Percentiles rank a stretch among this genome's conserved stretches.
These are phyloP conservation scores for Rutilus rutilus DNA, from an alignment of 2,113 vertebrate species.

Conservation along the genomic window DNA sequence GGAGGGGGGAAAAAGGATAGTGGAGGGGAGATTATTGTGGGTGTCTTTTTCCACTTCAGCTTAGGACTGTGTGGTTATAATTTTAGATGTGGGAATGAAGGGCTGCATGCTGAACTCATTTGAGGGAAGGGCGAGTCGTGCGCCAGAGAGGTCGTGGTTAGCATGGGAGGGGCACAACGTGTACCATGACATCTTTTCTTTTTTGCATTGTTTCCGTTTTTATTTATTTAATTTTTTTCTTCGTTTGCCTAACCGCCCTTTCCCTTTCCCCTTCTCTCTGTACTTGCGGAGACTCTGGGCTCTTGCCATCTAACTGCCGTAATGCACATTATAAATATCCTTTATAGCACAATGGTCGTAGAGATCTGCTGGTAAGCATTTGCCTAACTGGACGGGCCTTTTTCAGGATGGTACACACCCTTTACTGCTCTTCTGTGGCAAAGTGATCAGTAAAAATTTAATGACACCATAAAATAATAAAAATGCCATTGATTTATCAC, in stretches of 20 bases:
- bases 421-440: conserved; percentile 93
- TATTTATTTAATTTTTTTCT: neutral
- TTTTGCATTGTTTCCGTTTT: conserved; percentile 71
- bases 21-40: conserved; percentile 73
- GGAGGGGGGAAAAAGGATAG: conserved; percentile 69
- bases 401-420: conserved; percentile 86
- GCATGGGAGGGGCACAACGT: conserved; percentile 76
- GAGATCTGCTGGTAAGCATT: conserved; percentile 77
- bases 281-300: conserved; percentile 24
- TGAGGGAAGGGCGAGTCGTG: conserved; percentile 75
- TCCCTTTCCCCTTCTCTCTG: conserved; percentile 49
- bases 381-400: conserved; percentile 79
- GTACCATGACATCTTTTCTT: conserved; percentile 77
- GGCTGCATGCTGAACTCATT: conserved; percentile 82
- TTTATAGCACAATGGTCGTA: conserved; percentile 83
- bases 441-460: conserved; percentile 99
- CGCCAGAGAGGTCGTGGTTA: conserved; percentile 79
- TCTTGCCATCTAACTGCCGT: conserved; percentile 56
- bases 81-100: conserved; percentile 80
- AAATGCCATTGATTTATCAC: conserved; percentile 99
- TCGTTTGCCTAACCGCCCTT: conserved; percentile 45
- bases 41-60: conserved; percentile 81
- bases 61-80: conserved; percentile 69
- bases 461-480: conserved; percentile 99
- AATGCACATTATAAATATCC: conserved; percentile 80